These are phyloP conservation scores for Panagrolaimus sp. DNA, from an alignment of 1,140 invertebrate species.

Conservation along the genomic window DNA sequence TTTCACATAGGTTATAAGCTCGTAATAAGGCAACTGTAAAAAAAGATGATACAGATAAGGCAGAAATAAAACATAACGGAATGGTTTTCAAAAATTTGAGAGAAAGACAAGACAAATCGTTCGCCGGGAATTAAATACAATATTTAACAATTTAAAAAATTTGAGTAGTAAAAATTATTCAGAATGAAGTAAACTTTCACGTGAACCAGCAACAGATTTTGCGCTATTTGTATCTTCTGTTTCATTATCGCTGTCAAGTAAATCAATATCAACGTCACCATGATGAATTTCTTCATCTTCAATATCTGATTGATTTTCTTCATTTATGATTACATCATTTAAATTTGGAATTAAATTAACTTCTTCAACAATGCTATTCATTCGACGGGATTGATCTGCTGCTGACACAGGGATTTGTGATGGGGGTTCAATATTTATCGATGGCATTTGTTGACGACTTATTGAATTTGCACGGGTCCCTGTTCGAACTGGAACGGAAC, in stretches of 20 bases:
- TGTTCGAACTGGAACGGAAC: background rate
- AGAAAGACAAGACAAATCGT: too few relatives aligned
- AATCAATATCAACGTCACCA: constrained; percentile 13
- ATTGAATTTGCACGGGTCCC: background rate
- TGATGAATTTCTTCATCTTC: constrained; percentile 7
- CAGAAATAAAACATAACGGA: too few relatives aligned
- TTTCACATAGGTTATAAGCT: too few relatives aligned
- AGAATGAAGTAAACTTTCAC: constrained; percentile 12
- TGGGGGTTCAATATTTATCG: background rate
- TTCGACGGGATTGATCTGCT: background rate
- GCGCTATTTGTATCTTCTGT: constrained; percentile 33
- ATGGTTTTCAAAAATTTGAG: too few relatives aligned
- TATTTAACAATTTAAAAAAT: too few relatives aligned
- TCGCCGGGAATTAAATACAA: too few relatives aligned
- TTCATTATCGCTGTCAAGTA: constrained; percentile 17
- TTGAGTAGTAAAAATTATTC: constrained; percentile 1
- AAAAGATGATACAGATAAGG: too few relatives aligned
- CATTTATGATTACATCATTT: background rate
- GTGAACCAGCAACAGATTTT: constrained; percentile 32
- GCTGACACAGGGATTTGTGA: background rate
- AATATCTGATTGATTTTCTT: background rate
- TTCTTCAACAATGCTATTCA: constrained; percentile 25
- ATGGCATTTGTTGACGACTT: background rate
- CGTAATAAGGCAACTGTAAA: too few relatives aligned
- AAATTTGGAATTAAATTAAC: background rate